Base-by-base conservation (phyloP, 23 tunicate species). In the Diplosoma virens region DNA sequence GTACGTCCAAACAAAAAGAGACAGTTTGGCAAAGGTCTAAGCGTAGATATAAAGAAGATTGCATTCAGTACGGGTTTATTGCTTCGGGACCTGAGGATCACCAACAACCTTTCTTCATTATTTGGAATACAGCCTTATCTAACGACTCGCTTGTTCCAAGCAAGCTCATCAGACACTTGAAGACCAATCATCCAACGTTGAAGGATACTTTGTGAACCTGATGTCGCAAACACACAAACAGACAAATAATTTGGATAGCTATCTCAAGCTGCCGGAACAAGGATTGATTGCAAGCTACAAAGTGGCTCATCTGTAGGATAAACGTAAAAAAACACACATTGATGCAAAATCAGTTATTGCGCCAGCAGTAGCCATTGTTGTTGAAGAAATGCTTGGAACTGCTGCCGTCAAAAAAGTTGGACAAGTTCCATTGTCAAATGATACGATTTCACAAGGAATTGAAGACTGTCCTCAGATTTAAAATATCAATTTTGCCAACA, bases 91-190 rank as follows among this genome's bases (percentile, higher is more conserved):
- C 82, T 16, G 82, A 78, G 23, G 82, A 78, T 65, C 11, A 78
- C 59, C 82, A 78, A 78, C 82, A 78, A 78, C 75, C 75, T 68
- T 48, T 29, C 54, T 64, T 75, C 82, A 78, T 78, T 78, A 78
- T 78, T 75, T 78, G 82, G 75, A 24, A 78, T 64, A 80, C 48
- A 56, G 78, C 85, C 66, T 56, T 80, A 80, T 53, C 85, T 50
- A 80, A 68, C 33, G 78, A 80, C 46, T 80, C 85, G 67, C 85
- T 68, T 80, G 85, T 80, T 71, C 78, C 78, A 54, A 80, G 78
- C 32, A 69, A 70, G 78, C 78, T 80, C 32, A 69, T 54, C 78
- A 80, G 78, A 69, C 78, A 80, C 55, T 52, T 80, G 50, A 70
- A 78, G 75, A 78, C 3, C 27, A 78, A 78, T 33, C 85, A 69